Base-by-base conservation (phyloP, 2,113 vertebrate genomes). In the Mobula birostris region DNA sequence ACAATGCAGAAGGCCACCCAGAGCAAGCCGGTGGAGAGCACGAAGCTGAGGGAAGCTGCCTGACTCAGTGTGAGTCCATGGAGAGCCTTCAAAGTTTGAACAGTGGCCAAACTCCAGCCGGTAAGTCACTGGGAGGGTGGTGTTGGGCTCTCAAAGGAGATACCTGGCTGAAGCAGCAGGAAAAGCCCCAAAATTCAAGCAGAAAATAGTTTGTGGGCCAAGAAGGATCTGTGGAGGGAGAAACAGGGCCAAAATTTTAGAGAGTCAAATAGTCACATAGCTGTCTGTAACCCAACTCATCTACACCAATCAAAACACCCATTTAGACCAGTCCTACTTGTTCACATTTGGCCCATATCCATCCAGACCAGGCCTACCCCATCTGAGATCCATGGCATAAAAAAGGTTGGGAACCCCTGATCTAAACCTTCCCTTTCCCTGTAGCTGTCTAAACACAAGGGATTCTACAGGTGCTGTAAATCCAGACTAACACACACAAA, bases 61-160 rank as follows among this genome's bases (percentile, higher is more conserved):
- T 97, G 27, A 96, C 95, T 95, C 94, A 96, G 96, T 98, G 97
- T 56, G 97, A 97, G 95, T 99, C 98, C 58, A 95, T 98, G 96
- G 98, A 98, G 95, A 99, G 98, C 95, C 97, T 99, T 83, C 98
- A 97, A 76, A 98, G 98, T 95, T 95, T 97, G 29, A 96, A 97
- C 94, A 98, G 98, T 87, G 97, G 97, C 78, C 97, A 96, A 94
- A 98, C 98, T 95, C 98, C 98, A 94, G 98, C 98, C 94, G 98
- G 98, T 99, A 98, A 99, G 98, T 96, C 94, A 83, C 63, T 21
- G n/a, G 29, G 32, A 61, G 48, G 0, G 21, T 8, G 1, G 21
- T 83, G 40, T n/a, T 36, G 40, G 6, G 12, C 36, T 82, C 0
- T 21, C 36, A 15, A 0, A 15, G 11, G 83, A 66, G 63, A 66